phyloP scores from a whole-genome alignment of 2,888 invertebrate species.

The Spodoptera littoralis region DNA sequence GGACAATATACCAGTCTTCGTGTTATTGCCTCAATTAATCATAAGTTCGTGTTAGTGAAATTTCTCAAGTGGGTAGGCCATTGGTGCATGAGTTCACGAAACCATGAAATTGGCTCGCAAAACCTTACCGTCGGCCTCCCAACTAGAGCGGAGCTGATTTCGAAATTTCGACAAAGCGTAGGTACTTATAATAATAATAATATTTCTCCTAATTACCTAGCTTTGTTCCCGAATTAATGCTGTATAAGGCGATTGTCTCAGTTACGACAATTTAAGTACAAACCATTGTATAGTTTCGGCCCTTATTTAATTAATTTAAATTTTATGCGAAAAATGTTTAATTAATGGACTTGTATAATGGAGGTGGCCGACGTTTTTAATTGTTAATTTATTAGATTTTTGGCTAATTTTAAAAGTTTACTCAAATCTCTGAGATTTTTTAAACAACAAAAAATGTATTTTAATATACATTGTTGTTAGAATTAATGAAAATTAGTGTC shows the following conservation, averaged over 20 bases:
- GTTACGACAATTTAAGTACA: conserved; percentile 5
- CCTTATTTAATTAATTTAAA: conserved; percentile 2
- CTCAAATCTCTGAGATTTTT: too few relatives aligned
- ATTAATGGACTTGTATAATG: too few relatives aligned
- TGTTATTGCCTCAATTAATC: conserved; percentile 88
- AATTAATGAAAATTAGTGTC: too few relatives aligned
- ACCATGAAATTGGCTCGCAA: conserved; percentile 87
- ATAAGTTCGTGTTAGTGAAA: conserved; percentile 88
- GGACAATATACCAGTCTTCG: conserved; percentile 79
- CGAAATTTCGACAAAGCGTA: conserved; percentile 48
- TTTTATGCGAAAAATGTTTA: background rate
- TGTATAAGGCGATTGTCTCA: conserved; percentile 14
- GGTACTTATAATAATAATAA: conserved; percentile 45
- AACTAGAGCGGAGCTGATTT: conserved; percentile 81
- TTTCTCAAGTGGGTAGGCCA: conserved; percentile 80
- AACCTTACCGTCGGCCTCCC: conserved; percentile 75
- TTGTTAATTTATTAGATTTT: background rate
- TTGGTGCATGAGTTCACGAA: conserved; percentile 84
- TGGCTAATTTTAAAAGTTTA: too few relatives aligned
- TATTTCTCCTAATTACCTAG: conserved; percentile 50
- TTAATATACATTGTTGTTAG: too few relatives aligned
- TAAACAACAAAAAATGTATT: too few relatives aligned
- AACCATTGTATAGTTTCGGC: conserved; percentile 20
- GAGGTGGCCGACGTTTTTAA: conserved; percentile 3
- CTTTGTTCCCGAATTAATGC: conserved; percentile 32